Evolutionary conservation across 1,140 invertebrate genomes (phyloP).

Genomic region (Drosophila repleta): DNA sequence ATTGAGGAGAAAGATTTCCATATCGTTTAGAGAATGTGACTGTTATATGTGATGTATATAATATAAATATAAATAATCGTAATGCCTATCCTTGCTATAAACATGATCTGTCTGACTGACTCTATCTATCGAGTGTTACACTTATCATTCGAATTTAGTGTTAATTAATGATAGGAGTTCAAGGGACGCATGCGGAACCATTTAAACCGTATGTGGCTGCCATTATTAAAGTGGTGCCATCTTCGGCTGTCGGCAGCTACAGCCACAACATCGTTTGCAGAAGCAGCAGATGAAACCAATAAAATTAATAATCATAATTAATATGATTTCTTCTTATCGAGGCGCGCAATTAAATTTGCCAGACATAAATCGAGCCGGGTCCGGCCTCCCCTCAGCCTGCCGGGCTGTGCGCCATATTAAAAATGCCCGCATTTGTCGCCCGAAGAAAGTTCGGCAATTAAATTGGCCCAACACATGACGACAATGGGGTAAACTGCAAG

Average conservation of each 20-base stretch:
- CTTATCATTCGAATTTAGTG: too few species aligned
- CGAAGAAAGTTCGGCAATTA: slow-evolving; percentile 72
- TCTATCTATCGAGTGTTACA: too few species aligned
- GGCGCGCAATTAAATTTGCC: slow-evolving; percentile 67
- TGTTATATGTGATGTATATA: too few species aligned
- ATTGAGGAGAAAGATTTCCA: too few species aligned
- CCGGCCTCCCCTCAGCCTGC: background rate
- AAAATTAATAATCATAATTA: slow-evolving; percentile 68
- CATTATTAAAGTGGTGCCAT: slow-evolving; percentile 5
- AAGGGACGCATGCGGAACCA: too few species aligned
- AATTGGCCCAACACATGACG: slow-evolving; percentile 65
- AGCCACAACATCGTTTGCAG: slow-evolving; percentile 2
- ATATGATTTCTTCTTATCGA: slow-evolving; percentile 74
- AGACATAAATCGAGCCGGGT: slow-evolving; percentile 58
- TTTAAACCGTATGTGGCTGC: too few species aligned
- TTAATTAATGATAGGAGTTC: too few species aligned
- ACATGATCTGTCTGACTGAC: too few species aligned
- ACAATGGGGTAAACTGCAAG: slow-evolving; percentile 45
- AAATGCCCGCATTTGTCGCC: slow-evolving; percentile 58
- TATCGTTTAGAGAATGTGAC: too few species aligned
- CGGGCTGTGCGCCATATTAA: slow-evolving; percentile 31
- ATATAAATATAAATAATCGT: too few species aligned
- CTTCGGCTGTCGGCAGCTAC: slow-evolving; percentile 9
- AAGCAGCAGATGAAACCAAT: slow-evolving; percentile 64
- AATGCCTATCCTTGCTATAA: too few species aligned